A percentile compares a stretch with the other conserved stretches of the same genome.
These are phyloP conservation scores for Olivierus martensii DNA, from an alignment of 1,140 invertebrate genomes.

Conservation along the genomic window DNA sequence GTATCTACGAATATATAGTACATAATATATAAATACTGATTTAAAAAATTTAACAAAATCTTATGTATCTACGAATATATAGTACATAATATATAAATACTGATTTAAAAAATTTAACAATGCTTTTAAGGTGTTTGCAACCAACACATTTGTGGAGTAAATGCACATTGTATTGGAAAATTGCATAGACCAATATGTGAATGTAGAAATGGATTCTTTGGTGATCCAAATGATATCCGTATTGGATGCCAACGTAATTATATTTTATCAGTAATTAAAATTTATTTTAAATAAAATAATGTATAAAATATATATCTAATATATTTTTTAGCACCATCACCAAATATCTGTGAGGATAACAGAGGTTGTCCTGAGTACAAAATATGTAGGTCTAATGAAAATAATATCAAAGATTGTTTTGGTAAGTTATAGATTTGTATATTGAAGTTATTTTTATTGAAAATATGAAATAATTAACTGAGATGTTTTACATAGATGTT, in stretches of 20 bases:
- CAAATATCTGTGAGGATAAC: not conserved
- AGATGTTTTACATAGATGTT: conserved; percentile 13
- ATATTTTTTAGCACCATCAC: not conserved
- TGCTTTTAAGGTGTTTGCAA: conserved; percentile 10
- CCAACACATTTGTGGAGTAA: conserved; percentile 43
- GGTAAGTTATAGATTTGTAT: not conserved
- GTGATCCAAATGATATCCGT: conserved; percentile 59
- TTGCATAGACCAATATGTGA: conserved; percentile 39
- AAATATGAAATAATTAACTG: no score
- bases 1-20: no score
- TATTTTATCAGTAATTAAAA: not conserved
- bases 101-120: not conserved
- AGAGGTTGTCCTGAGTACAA: not conserved
- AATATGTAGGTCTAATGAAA: not conserved
- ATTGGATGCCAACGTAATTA: conserved; percentile 24
- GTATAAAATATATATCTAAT: not conserved
- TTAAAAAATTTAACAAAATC: not conserved
- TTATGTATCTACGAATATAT: no score
- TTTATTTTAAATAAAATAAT: not conserved
- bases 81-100: not conserved
- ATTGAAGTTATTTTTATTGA: not conserved
- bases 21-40: not conserved
- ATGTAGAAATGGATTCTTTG: conserved; percentile 29
- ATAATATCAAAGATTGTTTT: conserved; percentile 1
- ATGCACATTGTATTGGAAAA: conserved; percentile 46